Evolutionary conservation across 2,888 invertebrate species (phyloP), one percentile per base, ranked within the genome.

Genomic region (Dendrolimus pini): DNA sequence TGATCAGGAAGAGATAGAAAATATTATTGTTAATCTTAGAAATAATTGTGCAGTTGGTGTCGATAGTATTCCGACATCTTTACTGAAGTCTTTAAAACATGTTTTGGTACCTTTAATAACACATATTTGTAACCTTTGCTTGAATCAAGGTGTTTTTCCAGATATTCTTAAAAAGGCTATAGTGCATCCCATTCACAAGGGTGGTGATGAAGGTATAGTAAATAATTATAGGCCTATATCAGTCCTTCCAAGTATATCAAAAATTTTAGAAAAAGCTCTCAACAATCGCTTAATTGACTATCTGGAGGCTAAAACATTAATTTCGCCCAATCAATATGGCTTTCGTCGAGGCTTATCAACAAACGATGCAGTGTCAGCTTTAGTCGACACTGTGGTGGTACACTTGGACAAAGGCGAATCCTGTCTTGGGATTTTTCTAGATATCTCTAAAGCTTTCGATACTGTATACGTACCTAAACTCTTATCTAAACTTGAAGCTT

Each of bases 221-320:
- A 8, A 9, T 42, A 54, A 54, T 52, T 61, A 63, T 52, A 54
- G 62, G 7, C 63, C 61, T 2, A 60, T 61, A n/a, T 60, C 60
- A 10, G 18, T 62, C 13, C 53, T 63, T 7, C 55, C 61, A 9
- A 41, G 58, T 41, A 14, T 63, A 9, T 64, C 64, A 8, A 64
- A 64, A 54, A 54, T 64, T 14, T 52, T 62, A n/a, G 62, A 63
- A 57, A 54, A 54, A 53, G 3, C 61, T 7, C 52, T 62, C 7
- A 62, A 61, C 42, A 56, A 41, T 8, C 53, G 62, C 47, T 54
- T 61, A 13, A 53, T 60, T n/a, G 57, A 56, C 9, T 64, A 62
- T 54, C 54, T 62, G 12, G 59, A 64, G 41, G 47, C 14, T 1
- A 56, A 61, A 52, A 54, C 55, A 0, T 30, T 64, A 10, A 47